Evolutionary conservation across 1,140 invertebrate species (phyloP), one percentile per base, ranked within the genome.

Genomic region (Sarcophaga peregrina): DNA sequence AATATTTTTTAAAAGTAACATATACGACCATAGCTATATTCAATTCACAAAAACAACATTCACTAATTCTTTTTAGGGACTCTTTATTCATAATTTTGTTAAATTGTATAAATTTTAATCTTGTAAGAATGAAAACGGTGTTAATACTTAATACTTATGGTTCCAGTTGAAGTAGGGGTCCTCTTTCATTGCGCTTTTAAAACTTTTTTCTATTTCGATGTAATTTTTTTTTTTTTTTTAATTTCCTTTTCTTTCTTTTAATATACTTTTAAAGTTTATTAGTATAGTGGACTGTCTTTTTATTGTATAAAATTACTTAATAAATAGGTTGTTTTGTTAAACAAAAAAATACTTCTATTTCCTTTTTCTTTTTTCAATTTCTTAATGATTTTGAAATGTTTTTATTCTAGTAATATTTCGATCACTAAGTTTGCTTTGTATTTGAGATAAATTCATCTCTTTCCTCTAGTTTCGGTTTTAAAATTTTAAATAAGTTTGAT

Each of bases 321-420:
- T 58, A 58, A 62, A 68, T 68, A 68, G 62, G 62, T 68, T 68
- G 62, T 68, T 68, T 68, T 20, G 17, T 68, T 20, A 68, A 68
- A 68, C n/a, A 68, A 68, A 68, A 15, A n/a, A n/a, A n/a, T n/a
- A n/a, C n/a, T 15, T n/a, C 0, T 62, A 15, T 62, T 62, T 1
- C 25, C 25, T 62, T 62, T 62, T 62, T 15, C 1, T 62, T 15
- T 15, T 15, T 62, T 62, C 0, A 62, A 62, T 62, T 11, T 37
- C 54, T 62, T 62, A 62, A 62, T 62, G n/a, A 15, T 62, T 62
- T 62, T 62, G 13, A 68, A 37, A 37, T 37, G 17, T 68, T 68
- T 68, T 68, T 25, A 37, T 20, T 10, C 0, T 68, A 68, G 10
- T n/a, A 68, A 68, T 68, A 20, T 68, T 37, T 37, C 25, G 25